Evolutionary conservation across 2,113 vertebrate species (phyloP), one percentile per base, ranked within the genome.

Genomic region (Carassius auratus): DNA sequence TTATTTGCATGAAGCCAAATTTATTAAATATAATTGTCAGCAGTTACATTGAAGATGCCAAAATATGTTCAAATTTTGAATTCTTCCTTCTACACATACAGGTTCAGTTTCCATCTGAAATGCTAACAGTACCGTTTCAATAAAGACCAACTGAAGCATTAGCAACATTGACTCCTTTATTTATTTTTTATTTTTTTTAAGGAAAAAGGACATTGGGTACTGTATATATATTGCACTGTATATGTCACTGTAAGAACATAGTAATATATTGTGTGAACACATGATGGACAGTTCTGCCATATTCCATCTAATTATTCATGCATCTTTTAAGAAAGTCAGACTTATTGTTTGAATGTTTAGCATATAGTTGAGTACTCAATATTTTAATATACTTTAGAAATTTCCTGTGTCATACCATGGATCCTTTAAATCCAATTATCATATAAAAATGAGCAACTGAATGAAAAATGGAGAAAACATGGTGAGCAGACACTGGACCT

Each of bases 41-140:
- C 33, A 77, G 42, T 19, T 57, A 82, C 77, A 50, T 84, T 15
- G 50, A 76, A 87, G 66, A 6, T 57, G 80, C 76, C 76, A 50
- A 12, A 61, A 13, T 26, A 6, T 42, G 61, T 80, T n/a, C n/a
- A n/a, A n/a, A n/a, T n/a, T n/a, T n/a, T n/a, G n/a, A n/a, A n/a
- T n/a, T 59, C 86, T 86, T 62, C 85, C 48, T 42, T 45, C 75
- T 75, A 64, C 82, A 71, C 30, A 61, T 74, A 52, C 55, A 55
- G 85, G 64, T 88, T 84, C 78, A 87, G 78, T 84, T 87, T 50
- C 69, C 89, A 85, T 81, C 78, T 57, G 83, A 83, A 88, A 90
- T 88, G 89, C 87, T 90, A 88, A 86, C 92, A 86, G 90, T 91
- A 93, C 89, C 86, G 92, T 87, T 90, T 80, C 83, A 93, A 94